Evolutionary conservation across 2,113 vertebrate genomes (phyloP), one percentile per base, ranked within the genome.

Genomic region (Pomatostomus ruficeps): DNA sequence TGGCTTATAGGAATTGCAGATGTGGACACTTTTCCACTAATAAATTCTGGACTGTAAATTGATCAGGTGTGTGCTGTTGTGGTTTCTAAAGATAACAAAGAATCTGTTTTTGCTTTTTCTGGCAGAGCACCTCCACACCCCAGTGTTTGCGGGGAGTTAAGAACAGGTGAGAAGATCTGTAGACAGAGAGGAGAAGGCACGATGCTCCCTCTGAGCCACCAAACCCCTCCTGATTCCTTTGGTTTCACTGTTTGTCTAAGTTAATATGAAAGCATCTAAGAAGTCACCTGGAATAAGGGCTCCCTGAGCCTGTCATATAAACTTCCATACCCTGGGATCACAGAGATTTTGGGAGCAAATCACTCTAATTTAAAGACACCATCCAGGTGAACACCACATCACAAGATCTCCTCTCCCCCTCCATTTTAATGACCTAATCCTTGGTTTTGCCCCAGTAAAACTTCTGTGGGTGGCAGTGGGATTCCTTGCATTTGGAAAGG

Each of bases 41-140:
- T 79, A 93, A 89, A 87, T 85, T 89, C 70, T 48, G 52, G 68
- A 58, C 43, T 68, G 61, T 43, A 75, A 93, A 85, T 48, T 65
- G 74, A 72, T 73, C 49, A 46, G 36, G 35, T 3, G 2, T 61
- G 49, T 21, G 58, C 83, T 80, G 72, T 26, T 85, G 67, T 85
- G 58, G 75, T 76, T 85, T 83, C 83, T 88, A 66, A 85, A 88
- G 83, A 70, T 58, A 92, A 93, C 57, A 91, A 89, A 85, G 36
- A n/a, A 46, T 72, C 74, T 8, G 2, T 4, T 91, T 85, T 72
- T 72, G 31, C 38, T 87, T 75, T 79, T 65, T 59, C 40, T 88
- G 48, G 76, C 80, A 89, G 26, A 92, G 13, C 43, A 71, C 26
- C 31, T 71, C 82, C 72, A 67, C 11, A 78, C 15, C 59, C 51